Evolutionary conservation across 2,888 invertebrate genomes (phyloP), one percentile per base, ranked within the genome.

Genomic region (Cryptocephalus primarius): DNA sequence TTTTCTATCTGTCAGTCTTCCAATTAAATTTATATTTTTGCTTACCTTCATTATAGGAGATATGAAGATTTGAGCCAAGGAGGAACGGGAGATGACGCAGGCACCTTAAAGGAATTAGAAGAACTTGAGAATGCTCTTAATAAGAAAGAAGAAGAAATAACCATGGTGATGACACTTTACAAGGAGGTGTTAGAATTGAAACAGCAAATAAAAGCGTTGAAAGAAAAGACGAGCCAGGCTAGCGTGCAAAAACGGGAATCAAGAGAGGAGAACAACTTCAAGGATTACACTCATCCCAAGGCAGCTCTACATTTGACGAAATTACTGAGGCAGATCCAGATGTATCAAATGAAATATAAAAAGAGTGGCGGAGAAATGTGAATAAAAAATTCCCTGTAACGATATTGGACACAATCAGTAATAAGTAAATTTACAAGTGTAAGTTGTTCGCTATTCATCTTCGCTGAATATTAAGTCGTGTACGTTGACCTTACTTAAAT

Each of bases 91-190:
- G 53, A 56, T 6, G 54, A 56, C 6, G 54, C 54, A 8, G 58
- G 55, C 10, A 46, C 56, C 1, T 8, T 61, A n/a, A 60, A 61
- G 38, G 60, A 68, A 52, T 50, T 71, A 43, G 67, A 66, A 47
- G 48, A 53, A 9, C 56, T 71, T 51, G 71, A 71, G 49, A 56
- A 55, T 32, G 62, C 67, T 42, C 54, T 62, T 13, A 65, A 60
- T 36, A 66, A 64, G 40, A 71, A 71, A 52, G 71, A 71, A 53
- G 66, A 68, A 44, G 71, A 71, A 54, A 71, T 71, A 6, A 64
- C 62, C 9, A 69, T 69, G 65, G 70, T 71, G 13, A 68, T 71
- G 67, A 53, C 63, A 1, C 53, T 71, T 13, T 70, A 68, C 48
- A 68, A 66, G 39, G 71, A 71, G 53, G 69, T 72, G n/a, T 40